Base-by-base conservation (phyloP, 2,113 vertebrate species). In the Phoxinus phoxinus region DNA sequence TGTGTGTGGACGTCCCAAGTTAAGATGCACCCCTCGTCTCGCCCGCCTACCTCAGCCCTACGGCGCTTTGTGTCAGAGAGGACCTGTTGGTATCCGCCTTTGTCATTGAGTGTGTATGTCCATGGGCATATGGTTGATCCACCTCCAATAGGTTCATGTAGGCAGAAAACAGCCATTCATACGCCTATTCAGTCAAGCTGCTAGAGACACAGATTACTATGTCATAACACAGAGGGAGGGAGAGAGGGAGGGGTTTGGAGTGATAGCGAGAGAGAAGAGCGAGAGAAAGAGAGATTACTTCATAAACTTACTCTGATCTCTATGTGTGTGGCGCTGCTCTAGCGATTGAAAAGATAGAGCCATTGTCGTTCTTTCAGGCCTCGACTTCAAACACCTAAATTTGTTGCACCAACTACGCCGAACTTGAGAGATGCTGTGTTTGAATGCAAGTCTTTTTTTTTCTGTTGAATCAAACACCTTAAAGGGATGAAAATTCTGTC, bases 141-240 rank as follows among this genome's bases (percentile, higher is more conserved):
- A 93, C 93, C 95, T 94, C 96, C 93, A 98, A 98, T 97, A 96
- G 96, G 96, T 97, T 96, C 97, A 98, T 97, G 97, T 98, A 98
- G 96, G 96, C 97, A 98, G 98, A 98, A 98, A 98, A 98, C 96
- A 94, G 95, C 96, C 94, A 98, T 99, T 98, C 96, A 97, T 88
- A 92, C 59, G 84, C 91, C 94, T 96, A 96, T 97, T 98, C 97
- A 98, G 94, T 93, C 94, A 95, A 96, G 96, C 96, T 96, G 95
- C 95, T 93, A 95, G 94, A 83, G 83, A 90, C 87, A 90, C 96
- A 97, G 98, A 98, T 98, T 98, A 97, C 96, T 95, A 97, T 97
- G 96, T 97, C 96, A 98, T 97, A 96, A 97, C 85, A 95, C 94
- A 92, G 95, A 90, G 80, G 53, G 59, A 82, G 86, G 87, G 80